A percentile compares a stretch with the other conserved stretches of the same genome.
Conservation (phyloP, 1,140 invertebrate species). For the Cepaea nemoralis region DNA sequence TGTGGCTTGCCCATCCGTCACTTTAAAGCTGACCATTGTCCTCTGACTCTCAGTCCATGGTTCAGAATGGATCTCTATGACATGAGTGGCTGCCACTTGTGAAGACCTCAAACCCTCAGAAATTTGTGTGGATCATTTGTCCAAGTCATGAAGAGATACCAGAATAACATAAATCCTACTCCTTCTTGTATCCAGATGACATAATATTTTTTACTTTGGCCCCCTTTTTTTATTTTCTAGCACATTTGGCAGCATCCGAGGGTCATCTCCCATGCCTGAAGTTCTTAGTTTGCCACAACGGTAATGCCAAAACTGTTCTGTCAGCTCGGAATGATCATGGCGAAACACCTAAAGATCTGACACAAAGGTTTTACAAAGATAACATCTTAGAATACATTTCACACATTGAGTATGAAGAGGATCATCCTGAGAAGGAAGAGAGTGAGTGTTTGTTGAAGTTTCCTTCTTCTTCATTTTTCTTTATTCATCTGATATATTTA, state of each 20-base stretch:
- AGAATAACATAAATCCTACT: too few relatives aligned
- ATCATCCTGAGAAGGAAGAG: conserved; percentile 71
- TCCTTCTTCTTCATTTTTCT: neutral
- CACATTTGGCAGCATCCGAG: conserved; percentile 70
- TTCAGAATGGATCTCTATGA: too few relatives aligned
- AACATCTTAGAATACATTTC: conserved; percentile 70
- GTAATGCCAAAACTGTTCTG: conserved; percentile 62
- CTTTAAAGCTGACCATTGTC: too few relatives aligned
- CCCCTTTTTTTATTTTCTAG: too few relatives aligned
- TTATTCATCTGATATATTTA: neutral
- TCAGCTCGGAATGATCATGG: conserved; percentile 71
- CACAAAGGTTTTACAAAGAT: conserved; percentile 72
- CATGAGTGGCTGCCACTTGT: too few relatives aligned
- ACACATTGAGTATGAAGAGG: conserved; percentile 70
- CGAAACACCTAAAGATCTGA: conserved; percentile 71
- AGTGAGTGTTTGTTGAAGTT: conserved; percentile 55
- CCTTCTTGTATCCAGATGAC: too few relatives aligned
- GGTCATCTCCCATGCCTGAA: conserved; percentile 72
- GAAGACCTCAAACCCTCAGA: too few relatives aligned
- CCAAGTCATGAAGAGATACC: too few relatives aligned
- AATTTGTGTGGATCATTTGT: too few relatives aligned
- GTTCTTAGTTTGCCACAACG: conserved; percentile 68
- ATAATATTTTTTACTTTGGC: too few relatives aligned
- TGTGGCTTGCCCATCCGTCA: too few relatives aligned
- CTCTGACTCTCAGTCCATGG: too few relatives aligned